Conservation (phyloP, 2,797 vertebrate genomes). For the Acomys russatus region DNA sequence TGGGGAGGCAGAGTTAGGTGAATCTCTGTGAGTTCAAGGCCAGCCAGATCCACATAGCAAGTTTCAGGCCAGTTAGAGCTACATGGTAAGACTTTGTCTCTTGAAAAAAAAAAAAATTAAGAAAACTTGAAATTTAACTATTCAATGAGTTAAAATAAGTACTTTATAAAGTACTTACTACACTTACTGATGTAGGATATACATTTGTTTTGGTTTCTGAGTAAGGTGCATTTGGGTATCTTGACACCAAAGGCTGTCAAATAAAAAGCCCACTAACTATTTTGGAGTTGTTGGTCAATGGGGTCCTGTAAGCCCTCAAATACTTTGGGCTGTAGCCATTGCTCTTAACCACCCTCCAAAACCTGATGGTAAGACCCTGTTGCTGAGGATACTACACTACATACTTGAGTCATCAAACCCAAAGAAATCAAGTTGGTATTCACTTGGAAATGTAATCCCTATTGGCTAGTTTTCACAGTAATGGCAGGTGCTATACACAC, state of each 20-base stretch:
- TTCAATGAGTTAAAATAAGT: not conserved
- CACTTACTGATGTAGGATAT: constrained; percentile 39
- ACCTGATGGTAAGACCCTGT: not conserved
- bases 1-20: not conserved
- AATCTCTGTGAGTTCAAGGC: not conserved
- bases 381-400: not conserved
- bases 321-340: not conserved
- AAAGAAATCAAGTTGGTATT: not conserved
- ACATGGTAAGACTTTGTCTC: not conserved
- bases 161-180: constrained; percentile 27
- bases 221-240: not conserved
- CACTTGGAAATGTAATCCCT: too few relatives aligned
- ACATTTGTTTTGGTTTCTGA: not conserved
- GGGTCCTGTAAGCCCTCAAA: not conserved
- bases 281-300: not conserved
- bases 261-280: not conserved
- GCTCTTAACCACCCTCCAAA: not conserved
- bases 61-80: not conserved
- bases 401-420: not conserved
- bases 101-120: not conserved
- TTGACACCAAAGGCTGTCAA: not conserved
- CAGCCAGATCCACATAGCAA: too few relatives aligned
- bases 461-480: not conserved
- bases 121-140: constrained; percentile 58
- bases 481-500: not conserved